Percentiles rank a stretch among this genome's conserved stretches.
phyloP scores from a whole-genome alignment of 2,888 invertebrate genomes.

The Euzophera pinguis region DNA sequence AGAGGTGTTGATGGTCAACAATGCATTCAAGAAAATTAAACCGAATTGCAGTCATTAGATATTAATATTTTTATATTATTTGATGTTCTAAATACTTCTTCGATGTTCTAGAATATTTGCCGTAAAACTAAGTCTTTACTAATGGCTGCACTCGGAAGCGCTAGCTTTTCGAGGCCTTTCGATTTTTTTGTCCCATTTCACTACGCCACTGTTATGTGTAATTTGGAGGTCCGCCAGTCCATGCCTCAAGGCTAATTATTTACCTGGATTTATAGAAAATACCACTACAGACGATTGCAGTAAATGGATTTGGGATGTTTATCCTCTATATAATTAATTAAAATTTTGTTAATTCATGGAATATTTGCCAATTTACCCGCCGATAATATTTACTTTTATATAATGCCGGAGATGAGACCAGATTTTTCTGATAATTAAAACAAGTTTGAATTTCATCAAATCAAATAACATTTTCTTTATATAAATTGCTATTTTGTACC shows the following conservation, averaged over 20 bases:
- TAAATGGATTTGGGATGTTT: no score
- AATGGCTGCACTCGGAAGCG: conserved; percentile 55
- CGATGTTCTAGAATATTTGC: not conserved
- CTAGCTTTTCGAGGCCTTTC: conserved; percentile 48
- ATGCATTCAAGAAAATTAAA: not conserved
- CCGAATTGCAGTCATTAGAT: conserved; percentile 6
- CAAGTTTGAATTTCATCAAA: no score
- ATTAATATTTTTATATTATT: not conserved
- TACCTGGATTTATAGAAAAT: conserved; percentile 24
- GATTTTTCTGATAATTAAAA: no score
- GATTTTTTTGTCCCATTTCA: conserved; percentile 59
- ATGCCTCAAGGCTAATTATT: conserved; percentile 53
- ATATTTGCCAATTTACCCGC: no score
- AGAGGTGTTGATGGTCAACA: not conserved
- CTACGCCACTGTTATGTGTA: conserved; percentile 75
- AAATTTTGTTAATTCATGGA: no score
- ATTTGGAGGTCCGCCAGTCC: conserved; percentile 77
- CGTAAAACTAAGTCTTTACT: conserved; percentile 18
- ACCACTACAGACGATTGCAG: not conserved
- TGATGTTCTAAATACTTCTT: not conserved
- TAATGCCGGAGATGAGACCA: no score
- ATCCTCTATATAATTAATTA: no score
- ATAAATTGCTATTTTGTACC: no score
- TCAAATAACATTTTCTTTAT: no score
- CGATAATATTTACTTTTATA: no score